Evolutionary conservation across 2,888 invertebrate genomes (phyloP).

Genomic region (Penaeus monodon): DNA sequence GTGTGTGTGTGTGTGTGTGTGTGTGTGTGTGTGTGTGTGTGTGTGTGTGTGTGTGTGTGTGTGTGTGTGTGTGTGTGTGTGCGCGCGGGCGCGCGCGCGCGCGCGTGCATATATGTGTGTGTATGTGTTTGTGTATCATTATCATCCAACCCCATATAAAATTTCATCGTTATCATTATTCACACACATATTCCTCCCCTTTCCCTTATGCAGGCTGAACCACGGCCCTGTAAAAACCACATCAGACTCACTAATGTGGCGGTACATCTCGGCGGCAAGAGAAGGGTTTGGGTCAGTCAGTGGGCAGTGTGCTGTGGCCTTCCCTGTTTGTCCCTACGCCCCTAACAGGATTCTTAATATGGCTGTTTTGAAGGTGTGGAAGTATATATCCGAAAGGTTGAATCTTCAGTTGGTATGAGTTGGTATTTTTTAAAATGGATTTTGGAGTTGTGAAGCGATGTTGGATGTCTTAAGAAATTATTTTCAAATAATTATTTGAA

Average conservation of each 20-base stretch:
- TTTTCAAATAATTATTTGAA: background rate
- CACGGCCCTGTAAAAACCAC: slow-evolving; percentile 66
- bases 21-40: no score
- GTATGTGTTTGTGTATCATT: no score
- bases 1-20: no score
- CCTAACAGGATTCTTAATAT: slow-evolving; percentile 67
- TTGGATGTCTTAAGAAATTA: background rate
- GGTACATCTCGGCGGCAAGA: slow-evolving; percentile 67
- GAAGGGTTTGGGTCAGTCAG: slow-evolving; percentile 67
- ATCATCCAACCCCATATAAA: background rate
- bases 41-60: no score
- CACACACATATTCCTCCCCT: background rate
- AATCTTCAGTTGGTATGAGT: slow-evolving; percentile 66
- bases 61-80: no score
- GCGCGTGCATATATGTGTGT: no score
- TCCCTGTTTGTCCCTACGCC: slow-evolving; percentile 67
- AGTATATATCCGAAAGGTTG: slow-evolving; percentile 67
- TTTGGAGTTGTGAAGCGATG: background rate
- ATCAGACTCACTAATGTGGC: slow-evolving; percentile 67
- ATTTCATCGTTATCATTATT: background rate
- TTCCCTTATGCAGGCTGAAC: slow-evolving; percentile 36
- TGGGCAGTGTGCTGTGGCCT: slow-evolving; percentile 65
- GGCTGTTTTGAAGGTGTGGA: slow-evolving; percentile 68
- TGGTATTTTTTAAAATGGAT: background rate
- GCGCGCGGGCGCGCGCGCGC: no score